These are phyloP conservation scores for Melipona quadrifasciata DNA, from an alignment of 1,140 invertebrate species.

Conservation along the genomic window DNA sequence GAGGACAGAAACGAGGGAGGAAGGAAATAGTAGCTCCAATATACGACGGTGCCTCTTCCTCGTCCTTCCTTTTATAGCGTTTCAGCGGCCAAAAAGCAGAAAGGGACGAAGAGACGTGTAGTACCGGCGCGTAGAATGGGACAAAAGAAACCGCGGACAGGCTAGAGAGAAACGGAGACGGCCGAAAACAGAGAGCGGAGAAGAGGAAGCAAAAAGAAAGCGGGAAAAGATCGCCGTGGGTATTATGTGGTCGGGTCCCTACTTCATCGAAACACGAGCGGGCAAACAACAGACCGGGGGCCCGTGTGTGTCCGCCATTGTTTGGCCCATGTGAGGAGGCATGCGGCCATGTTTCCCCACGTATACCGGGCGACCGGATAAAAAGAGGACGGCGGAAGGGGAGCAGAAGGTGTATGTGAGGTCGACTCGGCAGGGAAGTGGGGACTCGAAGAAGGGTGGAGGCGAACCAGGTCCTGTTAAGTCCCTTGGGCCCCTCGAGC, in stretches of 20 bases:
- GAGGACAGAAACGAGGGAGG: background rate
- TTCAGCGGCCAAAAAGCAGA: slow-evolving; percentile 19
- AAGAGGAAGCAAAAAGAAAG: slow-evolving; percentile 35
- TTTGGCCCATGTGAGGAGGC: slow-evolving; percentile 77
- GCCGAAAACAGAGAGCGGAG: slow-evolving; percentile 15
- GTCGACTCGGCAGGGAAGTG: slow-evolving; percentile 57
- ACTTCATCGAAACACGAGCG: slow-evolving; percentile 70
- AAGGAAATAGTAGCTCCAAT: slow-evolving; percentile 2
- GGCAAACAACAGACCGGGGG: slow-evolving; percentile 68
- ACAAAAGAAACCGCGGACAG: slow-evolving; percentile 25
- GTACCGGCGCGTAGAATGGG: background rate
- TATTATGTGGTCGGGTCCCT: slow-evolving; percentile 58
- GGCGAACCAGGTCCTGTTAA: slow-evolving; percentile 46
- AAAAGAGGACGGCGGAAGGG: slow-evolving; percentile 70
- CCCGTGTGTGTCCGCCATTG: slow-evolving; percentile 77
- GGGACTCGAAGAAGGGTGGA: slow-evolving; percentile 51
- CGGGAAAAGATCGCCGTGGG: slow-evolving; percentile 40
- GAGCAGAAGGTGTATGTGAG: slow-evolving; percentile 68
- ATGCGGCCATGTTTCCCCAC: slow-evolving; percentile 79
- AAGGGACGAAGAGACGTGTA: background rate
- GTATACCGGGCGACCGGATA: slow-evolving; percentile 74
- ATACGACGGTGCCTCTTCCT: background rate
- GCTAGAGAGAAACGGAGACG: background rate
- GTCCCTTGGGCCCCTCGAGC: slow-evolving; percentile 35
- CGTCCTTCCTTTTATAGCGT: slow-evolving; percentile 10